Evolutionary conservation across 2,113 vertebrate species (phyloP).

Genomic region (Sterna hirundo): DNA sequence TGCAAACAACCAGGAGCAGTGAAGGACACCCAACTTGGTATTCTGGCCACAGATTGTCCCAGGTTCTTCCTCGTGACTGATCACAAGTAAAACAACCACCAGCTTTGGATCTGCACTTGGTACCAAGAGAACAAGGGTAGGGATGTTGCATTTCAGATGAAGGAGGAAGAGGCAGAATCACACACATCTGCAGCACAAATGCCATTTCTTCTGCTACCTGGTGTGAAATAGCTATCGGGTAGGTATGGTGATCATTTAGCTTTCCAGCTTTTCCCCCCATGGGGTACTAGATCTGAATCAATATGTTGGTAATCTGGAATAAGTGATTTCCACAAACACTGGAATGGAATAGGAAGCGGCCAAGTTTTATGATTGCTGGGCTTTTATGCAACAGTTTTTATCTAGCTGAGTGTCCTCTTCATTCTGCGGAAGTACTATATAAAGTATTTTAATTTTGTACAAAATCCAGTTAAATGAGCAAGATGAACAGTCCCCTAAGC

Average conservation of each 20-base stretch:
- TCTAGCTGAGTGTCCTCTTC: neutral
- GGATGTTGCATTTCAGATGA: neutral
- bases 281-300: neutral
- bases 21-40: constrained; percentile 63
- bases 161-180: neutral
- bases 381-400: neutral
- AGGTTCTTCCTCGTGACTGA: constrained; percentile 20
- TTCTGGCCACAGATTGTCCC: constrained; percentile 44
- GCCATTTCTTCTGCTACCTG: neutral
- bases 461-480: neutral
- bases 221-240: neutral
- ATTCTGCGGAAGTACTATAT: neutral
- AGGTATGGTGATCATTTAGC: neutral
- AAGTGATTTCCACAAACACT: neutral
- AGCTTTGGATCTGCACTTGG: neutral
- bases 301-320: neutral
- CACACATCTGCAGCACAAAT: neutral
- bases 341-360: neutral
- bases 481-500: neutral
- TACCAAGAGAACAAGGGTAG: neutral
- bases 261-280: neutral
- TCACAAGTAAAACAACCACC: neutral
- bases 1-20: constrained; percentile 71
- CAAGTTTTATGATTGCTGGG: neutral
- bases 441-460: neutral